A percentile compares a stretch with the other conserved stretches of the same genome.
Conservation (phyloP, 2,888 invertebrate genomes). For the Eupithecia centaureata region DNA sequence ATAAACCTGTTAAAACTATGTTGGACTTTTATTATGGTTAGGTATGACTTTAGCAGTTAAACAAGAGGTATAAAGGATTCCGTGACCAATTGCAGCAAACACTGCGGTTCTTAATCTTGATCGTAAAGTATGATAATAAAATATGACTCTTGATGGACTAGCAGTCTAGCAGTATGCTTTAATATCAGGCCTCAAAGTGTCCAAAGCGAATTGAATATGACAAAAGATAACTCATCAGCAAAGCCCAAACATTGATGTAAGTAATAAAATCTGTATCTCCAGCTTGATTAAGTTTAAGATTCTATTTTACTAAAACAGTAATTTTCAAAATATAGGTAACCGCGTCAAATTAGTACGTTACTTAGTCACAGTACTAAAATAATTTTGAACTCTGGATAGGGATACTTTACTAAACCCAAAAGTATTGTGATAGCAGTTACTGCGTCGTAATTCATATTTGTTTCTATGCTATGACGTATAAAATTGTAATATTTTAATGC, state of each 20-base stretch:
- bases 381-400: not conserved
- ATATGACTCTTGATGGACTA: not conserved
- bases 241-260: not conserved
- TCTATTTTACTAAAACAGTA: not conserved
- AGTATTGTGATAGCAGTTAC: conserved; percentile 13
- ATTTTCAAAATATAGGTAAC: not conserved
- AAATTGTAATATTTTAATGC: conserved; percentile 75
- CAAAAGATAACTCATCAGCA: not conserved
- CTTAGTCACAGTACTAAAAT: not conserved
- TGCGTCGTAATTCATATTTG: conserved; percentile 28
- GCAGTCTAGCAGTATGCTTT: not conserved
- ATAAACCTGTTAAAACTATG: conserved; percentile 38
- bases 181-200: not conserved
- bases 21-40: conserved; percentile 15
- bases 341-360: not conserved
- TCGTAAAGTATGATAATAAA: not conserved
- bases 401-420: not conserved
- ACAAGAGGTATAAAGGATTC: conserved; percentile 1
- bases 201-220: not conserved
- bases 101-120: not conserved
- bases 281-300: not conserved
- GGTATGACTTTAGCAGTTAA: not conserved
- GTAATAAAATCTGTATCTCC: not conserved
- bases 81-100: not conserved
- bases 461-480: conserved; percentile 43